Evolutionary conservation across 1,140 invertebrate species (phyloP).

Genomic region (Hypothenemus hampei): DNA sequence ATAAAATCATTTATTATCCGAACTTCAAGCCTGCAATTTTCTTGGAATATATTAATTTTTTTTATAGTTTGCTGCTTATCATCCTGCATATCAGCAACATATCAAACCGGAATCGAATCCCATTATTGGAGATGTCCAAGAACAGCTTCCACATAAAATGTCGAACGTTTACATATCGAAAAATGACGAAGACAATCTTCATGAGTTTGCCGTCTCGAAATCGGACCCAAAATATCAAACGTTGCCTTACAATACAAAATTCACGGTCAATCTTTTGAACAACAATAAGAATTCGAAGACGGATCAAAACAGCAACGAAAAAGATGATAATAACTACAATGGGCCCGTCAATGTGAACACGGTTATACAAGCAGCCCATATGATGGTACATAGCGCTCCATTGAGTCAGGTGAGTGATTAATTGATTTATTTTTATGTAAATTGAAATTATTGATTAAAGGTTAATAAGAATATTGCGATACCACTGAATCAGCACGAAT

Average conservation of each 20-base stretch:
- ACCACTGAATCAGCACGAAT: constrained; percentile 52
- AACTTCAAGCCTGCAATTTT: no score
- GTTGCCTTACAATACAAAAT: constrained; percentile 83
- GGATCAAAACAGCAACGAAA: constrained; percentile 31
- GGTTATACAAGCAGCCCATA: constrained; percentile 38
- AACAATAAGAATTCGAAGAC: constrained; percentile 43
- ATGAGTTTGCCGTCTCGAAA: constrained; percentile 61
- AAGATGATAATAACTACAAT: constrained; percentile 41
- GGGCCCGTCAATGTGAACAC: constrained; percentile 33
- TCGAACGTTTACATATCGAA: constrained; percentile 25
- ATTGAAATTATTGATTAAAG: constrained; percentile 38
- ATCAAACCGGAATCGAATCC: constrained; percentile 41
- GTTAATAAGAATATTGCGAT: constrained; percentile 63
- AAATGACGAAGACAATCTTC: constrained; percentile 39
- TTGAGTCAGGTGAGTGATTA: constrained; percentile 41
- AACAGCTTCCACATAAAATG: constrained; percentile 36
- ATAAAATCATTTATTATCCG: no score
- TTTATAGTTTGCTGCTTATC: constrained; percentile 40
- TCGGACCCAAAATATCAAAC: constrained; percentile 92
- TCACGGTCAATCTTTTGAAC: constrained; percentile 56
- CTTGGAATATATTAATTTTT: no score
- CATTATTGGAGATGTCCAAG: constrained; percentile 29
- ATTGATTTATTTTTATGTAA: not conserved
- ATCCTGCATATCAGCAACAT: constrained; percentile 43
- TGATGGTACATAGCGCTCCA: constrained; percentile 64